Base-by-base conservation (phyloP, 2,113 vertebrate genomes). In the Neolamprologus fasciatus region DNA sequence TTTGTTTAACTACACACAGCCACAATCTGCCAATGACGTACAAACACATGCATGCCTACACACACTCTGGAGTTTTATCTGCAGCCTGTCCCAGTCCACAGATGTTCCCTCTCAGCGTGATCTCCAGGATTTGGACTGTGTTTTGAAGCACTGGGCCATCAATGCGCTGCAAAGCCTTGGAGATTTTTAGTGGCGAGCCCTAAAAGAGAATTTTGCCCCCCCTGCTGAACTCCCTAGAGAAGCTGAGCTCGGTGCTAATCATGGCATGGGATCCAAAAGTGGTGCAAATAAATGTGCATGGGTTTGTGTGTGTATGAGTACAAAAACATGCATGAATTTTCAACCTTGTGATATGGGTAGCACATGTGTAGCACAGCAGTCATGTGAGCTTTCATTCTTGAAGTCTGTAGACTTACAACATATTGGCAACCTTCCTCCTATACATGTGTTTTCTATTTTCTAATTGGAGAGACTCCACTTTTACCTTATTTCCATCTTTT, bases 81-180 rank as follows among this genome's bases (percentile, higher is more conserved):
- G 42, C 87, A 80, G 73, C 42, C 89, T 10, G 63, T 85, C 61
- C 82, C 88, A 68, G 84, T 84, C 78, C 82, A 68, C 95, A 96
- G 92, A 94, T 94, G 94, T 94, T 95, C 92, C 82, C 90, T 92
- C 92, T 96, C 91, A 95, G 88, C 66, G 86, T 93, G 94, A 95
- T 91, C 92, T 90, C 87, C 71, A 84, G 93, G 93, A 93, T 96
- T 95, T 92, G 80, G 55, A 84, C 40, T 90, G 78, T 89, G 89
- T 93, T 95, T 94, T 94, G 93, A 94, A 94, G 91, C 31, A 26
- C 66, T n/a, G 89, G 82, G 85, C 88, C 90, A 90, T 93, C 84
- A 87, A 93, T 90, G 91, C 87, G 45, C 84, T 88, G 83, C 81
- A 95, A 95, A 95, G 86, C 90, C 91, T 55, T 4, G 28, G 88